Conservation (phyloP, 1,140 invertebrate genomes). For the Halyomorpha halys region DNA sequence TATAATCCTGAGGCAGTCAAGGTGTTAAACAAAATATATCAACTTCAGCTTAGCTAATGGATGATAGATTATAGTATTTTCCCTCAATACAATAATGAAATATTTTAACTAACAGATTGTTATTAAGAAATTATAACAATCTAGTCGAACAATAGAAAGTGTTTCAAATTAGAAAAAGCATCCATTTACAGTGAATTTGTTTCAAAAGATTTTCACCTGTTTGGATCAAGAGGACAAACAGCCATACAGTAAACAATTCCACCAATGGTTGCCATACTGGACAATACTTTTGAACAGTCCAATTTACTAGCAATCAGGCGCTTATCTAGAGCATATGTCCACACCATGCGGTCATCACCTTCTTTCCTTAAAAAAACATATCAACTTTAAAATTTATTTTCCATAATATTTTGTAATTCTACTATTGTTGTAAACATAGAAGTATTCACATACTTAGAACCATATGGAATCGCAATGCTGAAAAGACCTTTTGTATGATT, state of each 20-base stretch:
- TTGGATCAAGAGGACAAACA: slow-evolving; percentile 57
- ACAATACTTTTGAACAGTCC: slow-evolving; percentile 35
- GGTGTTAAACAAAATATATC: no score
- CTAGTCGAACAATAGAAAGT: no score
- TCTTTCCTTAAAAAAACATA: slow-evolving; percentile 22
- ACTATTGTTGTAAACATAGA: no score
- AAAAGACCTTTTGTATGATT: slow-evolving; percentile 43
- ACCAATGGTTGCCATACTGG: slow-evolving; percentile 40
- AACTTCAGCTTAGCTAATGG: no score
- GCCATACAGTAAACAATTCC: slow-evolving; percentile 53
- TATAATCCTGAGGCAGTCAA: no score
- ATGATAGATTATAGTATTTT: no score
- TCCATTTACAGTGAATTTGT: no score
- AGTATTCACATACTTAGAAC: not conserved
- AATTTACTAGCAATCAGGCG: slow-evolving; percentile 48
- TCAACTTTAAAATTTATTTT: slow-evolving; percentile 13
- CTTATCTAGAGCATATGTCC: slow-evolving; percentile 53
- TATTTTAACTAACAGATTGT: no score
- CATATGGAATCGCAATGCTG: slow-evolving; percentile 36
- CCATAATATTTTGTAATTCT: no score
- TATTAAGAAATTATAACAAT: no score
- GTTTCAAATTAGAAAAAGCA: no score
- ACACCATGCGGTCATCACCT: slow-evolving; percentile 36
- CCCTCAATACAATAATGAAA: no score
- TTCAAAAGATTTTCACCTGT: slow-evolving; percentile 37